phyloP scores from a whole-genome alignment of 2,888 invertebrate species.

The Drosophila nigricruria region DNA sequence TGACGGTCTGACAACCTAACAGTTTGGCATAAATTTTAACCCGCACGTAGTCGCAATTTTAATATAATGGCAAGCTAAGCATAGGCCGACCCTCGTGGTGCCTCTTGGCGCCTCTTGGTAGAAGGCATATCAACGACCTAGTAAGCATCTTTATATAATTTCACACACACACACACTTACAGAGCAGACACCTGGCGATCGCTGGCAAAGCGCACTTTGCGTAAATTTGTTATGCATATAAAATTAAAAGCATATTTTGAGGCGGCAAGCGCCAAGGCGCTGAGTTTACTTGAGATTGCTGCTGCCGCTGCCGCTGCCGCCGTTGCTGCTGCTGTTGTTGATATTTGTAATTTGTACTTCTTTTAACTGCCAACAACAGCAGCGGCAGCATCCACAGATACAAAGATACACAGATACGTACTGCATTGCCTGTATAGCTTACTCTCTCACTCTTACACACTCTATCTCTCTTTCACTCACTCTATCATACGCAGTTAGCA shows the following conservation, averaged over 20 bases:
- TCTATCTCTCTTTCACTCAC: neutral
- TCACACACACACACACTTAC: slow-evolving; percentile 36
- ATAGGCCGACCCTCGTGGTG: slow-evolving; percentile 31
- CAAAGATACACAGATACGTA: slow-evolving; percentile 23
- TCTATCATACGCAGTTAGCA: slow-evolving; percentile 21
- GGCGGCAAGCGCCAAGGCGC: slow-evolving; percentile 38
- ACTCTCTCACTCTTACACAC: neutral
- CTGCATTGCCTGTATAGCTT: slow-evolving; percentile 33
- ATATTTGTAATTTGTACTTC: slow-evolving; percentile 75
- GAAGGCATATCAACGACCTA: slow-evolving; percentile 74
- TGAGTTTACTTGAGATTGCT: slow-evolving; percentile 41
- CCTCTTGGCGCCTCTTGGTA: slow-evolving; percentile 3
- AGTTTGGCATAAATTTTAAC: slow-evolving; percentile 64
- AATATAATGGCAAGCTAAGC: slow-evolving; percentile 64
- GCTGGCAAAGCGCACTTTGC: slow-evolving; percentile 62
- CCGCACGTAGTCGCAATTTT: slow-evolving; percentile 78
- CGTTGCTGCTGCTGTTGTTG: slow-evolving; percentile 57
- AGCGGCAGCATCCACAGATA: slow-evolving; percentile 27
- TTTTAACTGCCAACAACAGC: slow-evolving; percentile 57
- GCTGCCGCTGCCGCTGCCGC: too few species aligned
- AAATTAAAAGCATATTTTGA: slow-evolving; percentile 82
- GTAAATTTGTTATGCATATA: slow-evolving; percentile 81
- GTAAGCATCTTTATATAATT: slow-evolving; percentile 78
- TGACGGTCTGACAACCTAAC: slow-evolving; percentile 45
- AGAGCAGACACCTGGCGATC: slow-evolving; percentile 64